These are phyloP conservation scores for Mormyrops attenuatus DNA, from an alignment of 2,797 vertebrate genomes.

Conservation along the genomic window DNA sequence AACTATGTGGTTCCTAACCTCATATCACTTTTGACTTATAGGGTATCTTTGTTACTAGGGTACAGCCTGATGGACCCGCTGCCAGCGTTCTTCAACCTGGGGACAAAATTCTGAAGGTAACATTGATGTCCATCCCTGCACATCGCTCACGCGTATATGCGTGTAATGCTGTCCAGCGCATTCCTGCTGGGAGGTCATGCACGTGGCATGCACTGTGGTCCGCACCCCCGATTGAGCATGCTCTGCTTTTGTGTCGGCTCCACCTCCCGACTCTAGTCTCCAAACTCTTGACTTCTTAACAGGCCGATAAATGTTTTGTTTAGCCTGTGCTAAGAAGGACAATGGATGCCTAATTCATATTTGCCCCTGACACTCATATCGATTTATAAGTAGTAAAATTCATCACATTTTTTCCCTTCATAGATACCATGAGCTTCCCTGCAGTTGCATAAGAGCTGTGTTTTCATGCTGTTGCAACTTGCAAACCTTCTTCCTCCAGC, in stretches of 20 bases:
- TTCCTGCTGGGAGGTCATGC: constrained; percentile 39
- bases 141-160: constrained; percentile 33
- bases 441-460: neutral
- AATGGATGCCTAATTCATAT: neutral
- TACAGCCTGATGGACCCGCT: constrained; percentile 98
- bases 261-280: constrained; percentile 24
- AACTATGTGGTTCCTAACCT: constrained; percentile 90
- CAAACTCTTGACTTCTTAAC: neutral
- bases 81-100: constrained; percentile 86
- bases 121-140: constrained; percentile 41
- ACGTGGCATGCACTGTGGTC: constrained; percentile 38
- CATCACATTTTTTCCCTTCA: neutral
- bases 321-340: constrained; percentile 1
- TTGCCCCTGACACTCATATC: neutral
- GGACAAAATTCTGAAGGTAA: constrained; percentile 99
- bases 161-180: constrained; percentile 28
- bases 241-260: constrained; percentile 23
- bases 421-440: neutral
- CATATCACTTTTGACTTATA: constrained; percentile 99
- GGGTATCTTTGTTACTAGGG: constrained; percentile 99
- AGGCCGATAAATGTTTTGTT: neutral
- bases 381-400: neutral
- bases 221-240: constrained; percentile 33
- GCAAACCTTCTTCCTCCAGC: constrained; percentile 23
- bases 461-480: neutral